Conservation (phyloP, 2,888 invertebrate genomes). For the Leucoptera coffeella region DNA sequence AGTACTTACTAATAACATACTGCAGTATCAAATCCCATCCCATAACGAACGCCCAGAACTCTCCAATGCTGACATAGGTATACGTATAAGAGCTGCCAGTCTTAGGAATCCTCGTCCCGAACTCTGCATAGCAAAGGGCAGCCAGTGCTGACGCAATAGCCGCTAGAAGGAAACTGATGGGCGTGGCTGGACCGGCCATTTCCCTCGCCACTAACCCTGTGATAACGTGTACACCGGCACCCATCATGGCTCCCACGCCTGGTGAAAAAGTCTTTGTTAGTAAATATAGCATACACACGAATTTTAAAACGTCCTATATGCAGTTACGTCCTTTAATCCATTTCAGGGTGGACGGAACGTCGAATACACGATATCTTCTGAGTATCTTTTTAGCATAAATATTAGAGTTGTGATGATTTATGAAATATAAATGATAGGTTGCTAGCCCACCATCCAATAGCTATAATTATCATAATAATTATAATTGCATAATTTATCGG, state of each 20-base stretch:
- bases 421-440: too few relatives aligned
- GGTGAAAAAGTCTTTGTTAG: constrained; percentile 10
- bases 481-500: too few relatives aligned
- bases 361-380: too few relatives aligned
- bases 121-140: constrained; percentile 85
- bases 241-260: constrained; percentile 94
- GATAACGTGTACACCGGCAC: constrained; percentile 89
- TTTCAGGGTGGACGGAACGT: too few relatives aligned
- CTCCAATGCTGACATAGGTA: constrained; percentile 88
- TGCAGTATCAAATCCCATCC: constrained; percentile 92
- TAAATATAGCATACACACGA: too few relatives aligned
- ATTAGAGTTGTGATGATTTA: too few relatives aligned
- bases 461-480: too few relatives aligned
- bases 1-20: constrained; percentile 70
- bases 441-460: too few relatives aligned
- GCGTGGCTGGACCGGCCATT: constrained; percentile 78
- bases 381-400: too few relatives aligned
- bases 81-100: constrained; percentile 92
- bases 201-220: constrained; percentile 79
- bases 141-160: constrained; percentile 77
- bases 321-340: too few relatives aligned
- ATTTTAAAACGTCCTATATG: too few relatives aligned
- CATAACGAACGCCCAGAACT: constrained; percentile 90
- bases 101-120: constrained; percentile 80
- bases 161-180: constrained; percentile 60